phyloP scores from a whole-genome alignment of 2,113 vertebrate species.

The Camelus bactrianus region DNA sequence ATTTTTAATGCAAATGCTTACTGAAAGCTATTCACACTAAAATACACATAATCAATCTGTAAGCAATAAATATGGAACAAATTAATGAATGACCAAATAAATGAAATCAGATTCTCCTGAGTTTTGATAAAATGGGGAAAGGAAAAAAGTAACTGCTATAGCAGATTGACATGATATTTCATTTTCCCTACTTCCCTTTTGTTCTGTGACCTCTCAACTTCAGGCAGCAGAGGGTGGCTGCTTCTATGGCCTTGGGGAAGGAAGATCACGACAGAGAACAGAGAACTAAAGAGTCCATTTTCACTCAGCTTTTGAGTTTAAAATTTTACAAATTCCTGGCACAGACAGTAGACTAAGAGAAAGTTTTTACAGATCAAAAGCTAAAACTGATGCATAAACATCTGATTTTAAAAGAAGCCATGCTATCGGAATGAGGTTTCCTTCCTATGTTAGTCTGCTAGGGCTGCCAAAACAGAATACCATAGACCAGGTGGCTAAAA shows the following conservation, averaged over 20 bases:
- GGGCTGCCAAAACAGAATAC: background rate
- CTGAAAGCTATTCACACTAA: background rate
- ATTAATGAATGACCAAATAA: slow-evolving; percentile 32
- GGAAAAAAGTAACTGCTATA: background rate
- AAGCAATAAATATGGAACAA: background rate
- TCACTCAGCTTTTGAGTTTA: slow-evolving; percentile 3
- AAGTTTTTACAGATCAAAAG: background rate
- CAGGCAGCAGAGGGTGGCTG: background rate
- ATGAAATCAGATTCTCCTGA: background rate
- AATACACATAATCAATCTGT: background rate
- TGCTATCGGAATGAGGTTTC: background rate
- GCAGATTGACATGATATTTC: background rate
- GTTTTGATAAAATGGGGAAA: background rate
- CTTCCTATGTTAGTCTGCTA: background rate
- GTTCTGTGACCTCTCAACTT: background rate
- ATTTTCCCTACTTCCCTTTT: background rate
- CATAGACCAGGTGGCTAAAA: background rate
- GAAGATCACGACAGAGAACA: background rate
- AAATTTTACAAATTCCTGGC: background rate
- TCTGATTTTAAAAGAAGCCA: background rate
- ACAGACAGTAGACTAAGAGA: background rate
- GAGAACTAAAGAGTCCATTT: background rate
- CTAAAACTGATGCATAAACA: slow-evolving; percentile 21
- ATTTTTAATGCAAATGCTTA: background rate
- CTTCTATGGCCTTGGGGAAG: background rate